Evolutionary conservation across 2,113 vertebrate species (phyloP).

Genomic region (Calyptomena viridis): DNA sequence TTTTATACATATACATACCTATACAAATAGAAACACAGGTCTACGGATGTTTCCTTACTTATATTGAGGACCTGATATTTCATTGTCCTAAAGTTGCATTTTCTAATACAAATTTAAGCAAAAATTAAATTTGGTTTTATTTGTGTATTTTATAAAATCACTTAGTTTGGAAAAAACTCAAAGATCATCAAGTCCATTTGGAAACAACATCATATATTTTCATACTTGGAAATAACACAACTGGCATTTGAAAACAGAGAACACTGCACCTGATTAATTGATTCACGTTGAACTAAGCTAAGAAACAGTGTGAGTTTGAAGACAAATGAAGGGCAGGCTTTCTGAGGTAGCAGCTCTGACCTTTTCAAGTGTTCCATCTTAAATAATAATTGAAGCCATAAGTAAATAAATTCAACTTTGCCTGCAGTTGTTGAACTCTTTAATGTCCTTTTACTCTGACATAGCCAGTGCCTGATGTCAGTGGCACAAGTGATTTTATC

Average conservation of each 20-base stretch:
- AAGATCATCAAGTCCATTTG: neutral
- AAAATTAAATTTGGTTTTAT: neutral
- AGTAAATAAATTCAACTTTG: slow-evolving; percentile 59
- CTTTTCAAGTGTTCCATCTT: slow-evolving; percentile 62
- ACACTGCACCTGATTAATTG: neutral
- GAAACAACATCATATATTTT: neutral
- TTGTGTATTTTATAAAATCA: neutral
- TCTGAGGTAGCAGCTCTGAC: slow-evolving; percentile 44
- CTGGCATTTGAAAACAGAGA: slow-evolving; percentile 3
- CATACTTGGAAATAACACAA: neutral
- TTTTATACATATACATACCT: neutral
- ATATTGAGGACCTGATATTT: neutral
- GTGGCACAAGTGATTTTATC: slow-evolving; percentile 2
- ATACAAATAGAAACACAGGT: neutral
- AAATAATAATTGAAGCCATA: slow-evolving; percentile 58
- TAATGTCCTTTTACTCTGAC: slow-evolving; percentile 10
- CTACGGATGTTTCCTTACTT: neutral
- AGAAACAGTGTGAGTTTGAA: neutral
- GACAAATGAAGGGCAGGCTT: slow-evolving; percentile 51
- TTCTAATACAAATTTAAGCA: neutral
- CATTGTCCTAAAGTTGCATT: neutral
- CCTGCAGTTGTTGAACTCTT: slow-evolving; percentile 53
- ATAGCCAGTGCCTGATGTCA: neutral
- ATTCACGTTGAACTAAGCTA: neutral
- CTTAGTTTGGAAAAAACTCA: neutral